Evolutionary conservation across 1,140 invertebrate species (phyloP).

Genomic region (Samia ricini): DNA sequence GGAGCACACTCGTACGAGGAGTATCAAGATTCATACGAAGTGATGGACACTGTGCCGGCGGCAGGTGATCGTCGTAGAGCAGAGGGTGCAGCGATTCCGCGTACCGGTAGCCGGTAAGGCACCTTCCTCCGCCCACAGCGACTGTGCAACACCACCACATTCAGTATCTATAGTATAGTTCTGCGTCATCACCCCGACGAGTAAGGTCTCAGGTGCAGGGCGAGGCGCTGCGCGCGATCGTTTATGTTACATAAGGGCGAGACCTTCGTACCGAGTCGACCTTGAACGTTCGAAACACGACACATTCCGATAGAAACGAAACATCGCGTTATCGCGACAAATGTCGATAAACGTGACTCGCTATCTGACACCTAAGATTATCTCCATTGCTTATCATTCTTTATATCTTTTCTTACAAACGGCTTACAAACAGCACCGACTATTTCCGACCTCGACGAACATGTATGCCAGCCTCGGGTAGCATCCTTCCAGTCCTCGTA

Average conservation of each 20-base stretch:
- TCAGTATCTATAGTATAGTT: neutral
- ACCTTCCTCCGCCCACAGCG: constrained; percentile 82
- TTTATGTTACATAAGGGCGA: constrained; percentile 1
- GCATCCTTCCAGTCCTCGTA: neutral
- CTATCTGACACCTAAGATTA: constrained; percentile 26
- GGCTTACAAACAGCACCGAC: neutral
- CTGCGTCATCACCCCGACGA: too few species aligned
- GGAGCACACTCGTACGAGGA: constrained; percentile 37
- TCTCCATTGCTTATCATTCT: constrained; percentile 20
- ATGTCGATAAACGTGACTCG: constrained; percentile 34
- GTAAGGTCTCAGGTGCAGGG: too few species aligned
- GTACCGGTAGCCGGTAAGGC: constrained; percentile 29
- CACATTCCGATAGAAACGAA: constrained; percentile 22
- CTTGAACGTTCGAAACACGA: constrained; percentile 35
- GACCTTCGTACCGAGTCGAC: constrained; percentile 16
- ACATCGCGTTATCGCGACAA: constrained; percentile 30
- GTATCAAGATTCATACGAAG: constrained; percentile 54
- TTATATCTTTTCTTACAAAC: neutral
- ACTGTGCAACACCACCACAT: constrained; percentile 73
- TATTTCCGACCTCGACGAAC: neutral
- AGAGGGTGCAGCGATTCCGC: constrained; percentile 69
- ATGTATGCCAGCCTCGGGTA: neutral
- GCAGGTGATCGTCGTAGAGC: constrained; percentile 66
- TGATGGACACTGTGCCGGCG: constrained; percentile 67
- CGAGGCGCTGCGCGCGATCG: too few species aligned